phyloP scores from a whole-genome alignment of 2,888 invertebrate genomes.

The Papilio elwesi region DNA sequence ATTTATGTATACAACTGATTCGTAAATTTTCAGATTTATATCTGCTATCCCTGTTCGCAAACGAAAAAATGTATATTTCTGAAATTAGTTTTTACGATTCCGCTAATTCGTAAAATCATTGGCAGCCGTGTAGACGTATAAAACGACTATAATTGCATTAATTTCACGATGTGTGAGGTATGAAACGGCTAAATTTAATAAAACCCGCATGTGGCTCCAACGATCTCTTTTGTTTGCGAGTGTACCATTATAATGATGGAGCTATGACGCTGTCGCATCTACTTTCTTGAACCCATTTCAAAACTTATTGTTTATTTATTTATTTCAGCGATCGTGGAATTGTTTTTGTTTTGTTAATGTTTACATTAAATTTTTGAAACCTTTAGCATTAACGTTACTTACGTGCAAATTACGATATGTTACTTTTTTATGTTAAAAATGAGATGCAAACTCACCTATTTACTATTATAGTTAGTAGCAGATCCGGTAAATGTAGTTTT shows the following conservation, averaged over 20 bases:
- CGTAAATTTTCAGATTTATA: no score
- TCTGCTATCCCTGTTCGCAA: neutral
- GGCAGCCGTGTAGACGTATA: slow-evolving; percentile 31
- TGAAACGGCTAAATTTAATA: slow-evolving; percentile 25
- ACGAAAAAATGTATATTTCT: neutral
- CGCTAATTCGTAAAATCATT: slow-evolving; percentile 26
- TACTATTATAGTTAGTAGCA: no score
- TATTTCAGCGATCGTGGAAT: no score
- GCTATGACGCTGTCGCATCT: neutral
- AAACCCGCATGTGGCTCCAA: slow-evolving; percentile 17
- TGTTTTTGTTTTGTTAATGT: neutral
- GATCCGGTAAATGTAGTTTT: no score
- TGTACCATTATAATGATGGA: slow-evolving; percentile 4
- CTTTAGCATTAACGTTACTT: no score
- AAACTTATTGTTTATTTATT: neutral
- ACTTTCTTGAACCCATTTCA: neutral
- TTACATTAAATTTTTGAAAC: neutral
- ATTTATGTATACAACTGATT: no score
- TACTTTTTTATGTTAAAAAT: no score
- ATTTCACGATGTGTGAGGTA: slow-evolving; percentile 31
- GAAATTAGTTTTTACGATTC: slow-evolving; percentile 30
- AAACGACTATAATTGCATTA: slow-evolving; percentile 31
- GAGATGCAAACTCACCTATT: no score
- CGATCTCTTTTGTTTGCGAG: slow-evolving; percentile 10
- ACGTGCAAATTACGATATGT: no score